Percentiles rank a stretch among this genome's conserved stretches.
These are phyloP conservation scores for Scaptomyza reducta DNA, from an alignment of 2,888 invertebrate species.

Conservation along the genomic window DNA sequence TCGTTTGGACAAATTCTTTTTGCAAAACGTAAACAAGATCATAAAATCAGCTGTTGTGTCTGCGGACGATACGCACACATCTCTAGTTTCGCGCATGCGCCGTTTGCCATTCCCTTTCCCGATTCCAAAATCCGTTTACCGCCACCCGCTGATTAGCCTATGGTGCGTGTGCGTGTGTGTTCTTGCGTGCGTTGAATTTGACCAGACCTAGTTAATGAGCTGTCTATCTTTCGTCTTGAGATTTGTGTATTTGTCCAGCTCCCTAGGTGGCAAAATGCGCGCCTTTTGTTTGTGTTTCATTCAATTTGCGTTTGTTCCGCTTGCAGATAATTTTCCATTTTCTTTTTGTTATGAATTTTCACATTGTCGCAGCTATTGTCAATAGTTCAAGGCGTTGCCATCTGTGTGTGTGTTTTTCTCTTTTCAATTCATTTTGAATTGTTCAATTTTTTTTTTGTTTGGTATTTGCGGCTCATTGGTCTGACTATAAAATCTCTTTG, in stretches of 20 bases:
- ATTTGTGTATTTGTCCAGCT: constrained; percentile 24
- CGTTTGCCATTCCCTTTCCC: constrained; percentile 16
- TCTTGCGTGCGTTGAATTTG: constrained; percentile 52
- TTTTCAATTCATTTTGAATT: constrained; percentile 44
- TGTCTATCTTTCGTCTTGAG: constrained; percentile 1
- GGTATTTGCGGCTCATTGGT: constrained; percentile 55
- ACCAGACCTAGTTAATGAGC: constrained; percentile 30
- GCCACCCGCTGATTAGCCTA: constrained; percentile 51
- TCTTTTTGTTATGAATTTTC: constrained; percentile 2
- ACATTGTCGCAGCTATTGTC: constrained; percentile 41
- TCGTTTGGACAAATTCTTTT: constrained; percentile 28
- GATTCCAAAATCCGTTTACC: constrained; percentile 9
- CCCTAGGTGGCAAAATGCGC: constrained; percentile 65
- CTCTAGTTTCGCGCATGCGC: constrained; percentile 44
- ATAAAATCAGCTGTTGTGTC: constrained; percentile 52
- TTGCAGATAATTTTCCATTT: constrained; percentile 48
- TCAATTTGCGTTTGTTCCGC: constrained; percentile 67
- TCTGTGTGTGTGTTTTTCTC: constrained; percentile 24
- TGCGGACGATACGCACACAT: constrained; percentile 14
- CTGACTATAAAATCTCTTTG: constrained; percentile 6
- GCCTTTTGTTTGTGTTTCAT: constrained; percentile 60
- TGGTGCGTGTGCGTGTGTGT: constrained; percentile 61
- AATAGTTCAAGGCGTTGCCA: constrained; percentile 18
- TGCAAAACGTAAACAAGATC: constrained; percentile 70
- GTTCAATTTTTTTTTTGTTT: constrained; percentile 56